Base-by-base conservation (phyloP, 2,888 invertebrate species). In the Dicyrtoma fusca region DNA sequence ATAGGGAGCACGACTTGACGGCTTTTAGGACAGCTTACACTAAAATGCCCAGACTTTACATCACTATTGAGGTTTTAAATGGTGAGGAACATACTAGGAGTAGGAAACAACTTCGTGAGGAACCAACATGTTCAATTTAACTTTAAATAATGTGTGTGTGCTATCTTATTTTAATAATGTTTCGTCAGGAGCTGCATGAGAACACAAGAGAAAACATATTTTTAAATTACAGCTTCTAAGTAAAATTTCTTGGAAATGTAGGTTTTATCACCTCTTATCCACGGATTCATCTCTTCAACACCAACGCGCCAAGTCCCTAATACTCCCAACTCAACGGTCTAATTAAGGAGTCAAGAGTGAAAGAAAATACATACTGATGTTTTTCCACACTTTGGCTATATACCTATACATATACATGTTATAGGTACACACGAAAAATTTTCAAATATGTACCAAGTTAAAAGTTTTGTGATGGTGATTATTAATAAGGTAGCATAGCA, bases 261-360 rank as follows among this genome's bases (percentile, higher is more conserved):
- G 55, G 66, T 68, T 68, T 68, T 68, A 68, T 68, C 66, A 57
- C 65, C 65, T 68, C 66, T 68, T 53, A 68, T 68, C 66, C 34
- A 55, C 10, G 44, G 10, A 68, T 53, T 42, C 51, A 55, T 68
- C 55, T 68, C 21, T 42, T 5, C 21, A 59, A 26, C 8, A 6
- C 5, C 14, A 55, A 6, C 23, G 2, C 25, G 2, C 25, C 25
- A 55, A 10, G 14, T 10, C 19, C 53, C 13, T 17, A 55, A 55
- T 3, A 51, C 4, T 4, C 55, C 6, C 17, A 55, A 19, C 34
- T 34, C 55, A 55, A 17, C 13, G 23, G 53, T 68, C 66, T 68
- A 68, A 68, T 68, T 68, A 68, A 68, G 26, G 66, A 55, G 34
- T 23, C 14, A 10, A 44, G 14, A 34, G 45, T 11, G 53, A 34